Percentiles rank a stretch among this genome's conserved stretches.
Evolutionary conservation across 2,113 vertebrate species (phyloP).

Genomic region (Ophiodon elongatus): DNA sequence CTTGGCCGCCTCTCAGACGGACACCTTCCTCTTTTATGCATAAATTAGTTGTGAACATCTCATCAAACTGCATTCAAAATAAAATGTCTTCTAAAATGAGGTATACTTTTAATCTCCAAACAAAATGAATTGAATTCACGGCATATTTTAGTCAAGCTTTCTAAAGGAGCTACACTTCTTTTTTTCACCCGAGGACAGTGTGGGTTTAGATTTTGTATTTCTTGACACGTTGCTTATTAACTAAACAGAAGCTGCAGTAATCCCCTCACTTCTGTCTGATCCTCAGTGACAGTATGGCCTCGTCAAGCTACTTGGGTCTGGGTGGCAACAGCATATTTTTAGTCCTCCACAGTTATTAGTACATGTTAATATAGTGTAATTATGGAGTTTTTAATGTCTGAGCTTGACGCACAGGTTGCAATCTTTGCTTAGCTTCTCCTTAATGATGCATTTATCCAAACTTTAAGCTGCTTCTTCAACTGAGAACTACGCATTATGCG

Average conservation of each 20-base stretch:
- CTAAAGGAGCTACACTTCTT: neutral
- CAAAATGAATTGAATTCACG: neutral
- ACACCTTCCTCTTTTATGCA: conserved; percentile 7
- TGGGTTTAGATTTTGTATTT: neutral
- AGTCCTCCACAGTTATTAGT: neutral
- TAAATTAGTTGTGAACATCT: neutral
- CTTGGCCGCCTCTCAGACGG: neutral
- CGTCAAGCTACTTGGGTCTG: neutral
- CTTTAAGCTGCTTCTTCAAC: neutral
- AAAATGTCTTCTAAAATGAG: neutral
- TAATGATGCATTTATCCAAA: neutral
- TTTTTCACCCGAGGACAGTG: neutral
- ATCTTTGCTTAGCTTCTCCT: neutral
- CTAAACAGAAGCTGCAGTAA: neutral
- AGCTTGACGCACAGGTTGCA: neutral
- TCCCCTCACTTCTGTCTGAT: neutral
- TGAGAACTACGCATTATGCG: neutral
- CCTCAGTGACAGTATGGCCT: neutral
- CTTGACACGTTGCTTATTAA: conserved; percentile 29
- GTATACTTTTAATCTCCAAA: neutral
- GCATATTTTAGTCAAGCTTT: neutral
- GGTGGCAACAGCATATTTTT: neutral
- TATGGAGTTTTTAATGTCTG: conserved; percentile 4
- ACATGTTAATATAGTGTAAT: conserved; percentile 6
- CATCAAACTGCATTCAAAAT: neutral